phyloP scores from a whole-genome alignment of 2,113 vertebrate species.

The Plectropomus leopardus region DNA sequence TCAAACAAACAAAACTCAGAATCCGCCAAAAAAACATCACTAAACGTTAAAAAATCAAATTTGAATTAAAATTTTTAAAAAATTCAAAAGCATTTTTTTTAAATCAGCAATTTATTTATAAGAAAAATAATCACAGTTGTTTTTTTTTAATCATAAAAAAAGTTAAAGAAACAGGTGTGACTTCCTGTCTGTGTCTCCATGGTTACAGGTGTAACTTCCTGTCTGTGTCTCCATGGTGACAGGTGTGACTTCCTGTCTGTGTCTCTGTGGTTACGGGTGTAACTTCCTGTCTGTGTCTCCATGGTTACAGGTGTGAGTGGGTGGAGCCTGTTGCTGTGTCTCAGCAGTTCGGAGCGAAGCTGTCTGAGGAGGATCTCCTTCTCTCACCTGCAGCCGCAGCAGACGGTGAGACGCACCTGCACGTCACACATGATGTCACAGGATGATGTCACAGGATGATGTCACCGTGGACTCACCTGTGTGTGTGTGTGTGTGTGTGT shows the following conservation, averaged over 20 bases:
- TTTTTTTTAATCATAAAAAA: too few relatives aligned
- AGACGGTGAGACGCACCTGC: conserved; percentile 86
- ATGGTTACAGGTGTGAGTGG: conserved; percentile 29
- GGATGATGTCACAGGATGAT: not conserved
- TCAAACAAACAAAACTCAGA: too few relatives aligned
- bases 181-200: not conserved
- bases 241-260: not conserved
- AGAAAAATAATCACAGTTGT: not conserved
- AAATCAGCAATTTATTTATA: not conserved
- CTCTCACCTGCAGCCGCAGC: conserved; percentile 82
- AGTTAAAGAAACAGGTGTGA: too few relatives aligned
- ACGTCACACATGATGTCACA: conserved; percentile 7
- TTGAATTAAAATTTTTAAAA: too few relatives aligned
- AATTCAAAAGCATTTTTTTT: too few relatives aligned
- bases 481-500: conserved; percentile 20
- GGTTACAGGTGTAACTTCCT: not conserved
- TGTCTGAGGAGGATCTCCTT: conserved; percentile 86
- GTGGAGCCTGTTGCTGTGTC: conserved; percentile 92
- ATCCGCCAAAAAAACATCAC: too few relatives aligned
- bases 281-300: not conserved
- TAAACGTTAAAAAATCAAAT: too few relatives aligned
- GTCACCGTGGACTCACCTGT: not conserved
- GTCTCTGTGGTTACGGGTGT: not conserved
- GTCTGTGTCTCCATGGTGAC: not conserved
- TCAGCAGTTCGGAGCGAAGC: conserved; percentile 81